Conservation (phyloP, 2,113 vertebrate species). For the Megalops atlanticus region DNA sequence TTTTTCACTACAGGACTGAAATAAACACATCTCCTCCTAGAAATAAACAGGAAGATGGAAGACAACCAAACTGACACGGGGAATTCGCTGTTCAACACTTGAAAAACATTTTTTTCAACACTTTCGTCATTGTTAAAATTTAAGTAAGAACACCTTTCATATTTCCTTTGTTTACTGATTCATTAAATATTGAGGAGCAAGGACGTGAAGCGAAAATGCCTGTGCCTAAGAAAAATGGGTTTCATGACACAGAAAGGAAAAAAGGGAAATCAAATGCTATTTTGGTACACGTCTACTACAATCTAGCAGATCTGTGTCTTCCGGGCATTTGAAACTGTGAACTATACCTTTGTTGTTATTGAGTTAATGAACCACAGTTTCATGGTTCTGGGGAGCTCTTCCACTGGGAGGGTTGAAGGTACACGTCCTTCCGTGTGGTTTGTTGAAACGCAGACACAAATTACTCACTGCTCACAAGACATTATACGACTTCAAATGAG, state of each 20-base stretch:
- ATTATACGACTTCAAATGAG: slow-evolving; percentile 4
- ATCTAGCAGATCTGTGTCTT: neutral
- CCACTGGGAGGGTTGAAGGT: neutral
- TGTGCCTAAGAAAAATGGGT: neutral
- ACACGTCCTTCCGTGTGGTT: neutral
- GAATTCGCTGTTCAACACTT: neutral
- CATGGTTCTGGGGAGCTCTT: neutral
- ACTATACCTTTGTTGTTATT: too few species aligned
- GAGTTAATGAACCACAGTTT: neutral
- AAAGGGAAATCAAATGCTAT: neutral
- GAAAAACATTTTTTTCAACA: neutral
- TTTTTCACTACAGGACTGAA: neutral
- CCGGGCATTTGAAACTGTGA: neutral
- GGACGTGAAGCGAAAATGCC: neutral
- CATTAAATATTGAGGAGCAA: too few species aligned
- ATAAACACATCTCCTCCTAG: neutral
- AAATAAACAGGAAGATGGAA: slow-evolving; percentile 35
- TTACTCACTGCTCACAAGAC: neutral
- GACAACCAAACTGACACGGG: slow-evolving; percentile 36
- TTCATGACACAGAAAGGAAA: neutral
- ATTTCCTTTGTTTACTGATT: neutral
- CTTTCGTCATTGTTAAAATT: neutral
- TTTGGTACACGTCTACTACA: neutral
- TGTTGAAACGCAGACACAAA: slow-evolving; percentile 10
- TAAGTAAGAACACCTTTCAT: neutral